Evolutionary conservation across 53 echinoderm and acorn worm genomes (phyloP).

Genomic region (Pentamera pediparva): DNA sequence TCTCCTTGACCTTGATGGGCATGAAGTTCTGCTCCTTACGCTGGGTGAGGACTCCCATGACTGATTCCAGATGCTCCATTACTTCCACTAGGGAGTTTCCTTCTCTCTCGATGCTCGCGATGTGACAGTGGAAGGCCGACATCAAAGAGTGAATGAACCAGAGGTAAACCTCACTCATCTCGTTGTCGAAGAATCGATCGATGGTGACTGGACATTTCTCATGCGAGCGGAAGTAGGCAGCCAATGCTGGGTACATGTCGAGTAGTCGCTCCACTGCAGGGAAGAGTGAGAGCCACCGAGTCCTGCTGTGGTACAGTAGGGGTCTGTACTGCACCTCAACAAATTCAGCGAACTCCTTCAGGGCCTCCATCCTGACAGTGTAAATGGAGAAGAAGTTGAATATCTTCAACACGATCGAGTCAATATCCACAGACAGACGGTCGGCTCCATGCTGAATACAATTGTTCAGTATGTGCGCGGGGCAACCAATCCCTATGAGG

Average conservation of each 20-base stretch:
- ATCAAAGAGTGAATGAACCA: constrained; percentile 6
- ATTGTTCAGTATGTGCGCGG: constrained; percentile 11
- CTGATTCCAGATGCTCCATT: not conserved
- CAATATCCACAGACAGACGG: not conserved
- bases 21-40: constrained; percentile 5
- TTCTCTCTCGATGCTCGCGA: constrained; percentile 12
- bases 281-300: not conserved
- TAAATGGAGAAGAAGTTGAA: constrained; percentile 4
- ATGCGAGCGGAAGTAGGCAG: not conserved
- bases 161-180: not conserved
- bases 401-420: constrained; percentile 2
- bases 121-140: constrained; percentile 8
- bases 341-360: constrained; percentile 7
- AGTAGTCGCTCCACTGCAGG: constrained; percentile 2
- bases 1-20: constrained; percentile 12
- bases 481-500: not conserved
- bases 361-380: not conserved
- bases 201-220: not conserved
- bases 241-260: not conserved
- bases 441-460: constrained; percentile 2
- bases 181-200: not conserved
- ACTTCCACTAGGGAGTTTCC: constrained; percentile 2
- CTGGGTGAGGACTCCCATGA: not conserved
- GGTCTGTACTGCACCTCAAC: not conserved
- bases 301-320: constrained; percentile 1